Base-by-base conservation (phyloP, 2,113 vertebrate species). In the Oriolus oriolus region DNA sequence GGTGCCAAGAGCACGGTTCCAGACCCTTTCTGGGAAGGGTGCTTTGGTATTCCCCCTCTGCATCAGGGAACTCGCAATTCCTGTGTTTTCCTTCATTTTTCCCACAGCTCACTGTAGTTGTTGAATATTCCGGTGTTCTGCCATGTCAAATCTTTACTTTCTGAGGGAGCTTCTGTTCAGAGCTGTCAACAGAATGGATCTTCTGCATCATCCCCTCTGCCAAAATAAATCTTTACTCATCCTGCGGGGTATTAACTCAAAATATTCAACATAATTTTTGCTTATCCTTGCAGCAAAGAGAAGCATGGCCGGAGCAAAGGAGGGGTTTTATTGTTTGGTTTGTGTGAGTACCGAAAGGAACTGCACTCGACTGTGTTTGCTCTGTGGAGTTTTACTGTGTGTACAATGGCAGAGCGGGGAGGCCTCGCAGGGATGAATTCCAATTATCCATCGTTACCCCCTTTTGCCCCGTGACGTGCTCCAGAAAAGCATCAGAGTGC, bases 381-480 rank as follows among this genome's bases (percentile, higher is more conserved):
- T 66, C 68, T 31, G 57, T 71, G 89, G 68, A 63, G 64, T 63
- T 30, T 41, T 71, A 69, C 54, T 53, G 69, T 16, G 37, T 85
- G 76, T 91, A 37, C 47, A 86, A 92, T n/a, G 82, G 60, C 69
- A 74, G 45, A 9, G 37, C 64, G 45, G 84, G 65, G 76, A 64
- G 39, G 42, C 84, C 65, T 77, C 18, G 5, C 61, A 82, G 63
- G 65, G 28, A 42, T 49, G 41, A 45, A 26, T 69, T 79, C 56
- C 41, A 76, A 61, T 91, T 85, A 88, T 84, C 93, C 93, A 71
- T 88, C 76, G 89, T 92, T 52, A 52, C 71, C 94, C 90, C 59
- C 92, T 95, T 91, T 64, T 95, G 95, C 93, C 83, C 82, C 53
- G 42, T 89, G 95, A 89, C 1, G 4, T 84, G 53, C 78, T 96